Conservation (phyloP, 2,888 invertebrate species). For the Nomada flava region DNA sequence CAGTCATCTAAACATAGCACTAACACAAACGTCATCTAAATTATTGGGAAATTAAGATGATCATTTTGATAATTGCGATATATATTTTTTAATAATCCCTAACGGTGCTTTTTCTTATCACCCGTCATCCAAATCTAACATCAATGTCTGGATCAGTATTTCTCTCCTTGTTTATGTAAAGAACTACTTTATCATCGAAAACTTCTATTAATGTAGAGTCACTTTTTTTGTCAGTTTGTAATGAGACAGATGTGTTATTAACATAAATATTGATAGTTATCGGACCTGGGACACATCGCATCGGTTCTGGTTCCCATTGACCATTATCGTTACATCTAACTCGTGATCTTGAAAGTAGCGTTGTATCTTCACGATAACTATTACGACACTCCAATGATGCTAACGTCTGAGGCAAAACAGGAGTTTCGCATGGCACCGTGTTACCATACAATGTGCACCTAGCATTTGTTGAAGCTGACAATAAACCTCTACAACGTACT, state of each 20-base stretch:
- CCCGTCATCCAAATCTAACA: slow-evolving; percentile 47
- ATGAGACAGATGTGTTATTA: slow-evolving; percentile 56
- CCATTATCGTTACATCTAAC: slow-evolving; percentile 77
- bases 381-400: slow-evolving; percentile 74
- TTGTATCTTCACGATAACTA: slow-evolving; percentile 74
- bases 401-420: slow-evolving; percentile 71
- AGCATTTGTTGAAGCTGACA: slow-evolving; percentile 71
- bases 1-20: slow-evolving; percentile 40
- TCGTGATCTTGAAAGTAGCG: slow-evolving; percentile 54
- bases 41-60: background rate
- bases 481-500: slow-evolving; percentile 75
- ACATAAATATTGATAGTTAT: slow-evolving; percentile 74
- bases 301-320: slow-evolving; percentile 80
- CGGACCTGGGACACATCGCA: slow-evolving; percentile 81
- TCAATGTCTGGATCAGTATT: slow-evolving; percentile 61
- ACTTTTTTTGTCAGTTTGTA: slow-evolving; percentile 47
- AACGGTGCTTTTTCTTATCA: background rate
- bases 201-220: slow-evolving; percentile 64
- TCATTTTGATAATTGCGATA: background rate
- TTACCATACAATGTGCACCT: slow-evolving; percentile 66
- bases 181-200: slow-evolving; percentile 65
- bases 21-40: background rate
- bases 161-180: slow-evolving; percentile 47
- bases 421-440: slow-evolving; percentile 71
- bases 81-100: background rate